phyloP scores from a whole-genome alignment of 1,140 invertebrate genomes.

The Drosophila eugracilis region DNA sequence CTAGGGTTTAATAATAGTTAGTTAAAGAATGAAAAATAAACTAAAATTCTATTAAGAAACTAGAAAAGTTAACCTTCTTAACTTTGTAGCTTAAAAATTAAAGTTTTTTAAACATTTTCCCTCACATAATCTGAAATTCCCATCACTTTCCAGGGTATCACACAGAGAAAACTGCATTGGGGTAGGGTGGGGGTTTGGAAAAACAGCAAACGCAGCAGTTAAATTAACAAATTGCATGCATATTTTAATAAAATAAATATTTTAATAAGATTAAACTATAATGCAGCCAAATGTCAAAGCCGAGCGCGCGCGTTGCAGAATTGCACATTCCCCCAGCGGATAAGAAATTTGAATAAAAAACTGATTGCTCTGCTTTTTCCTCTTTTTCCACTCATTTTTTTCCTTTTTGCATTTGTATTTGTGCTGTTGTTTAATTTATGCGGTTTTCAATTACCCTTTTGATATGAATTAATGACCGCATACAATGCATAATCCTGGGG shows the following conservation, averaged over 20 bases:
- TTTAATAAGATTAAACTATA: slow-evolving; percentile 84
- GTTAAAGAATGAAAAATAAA: neutral
- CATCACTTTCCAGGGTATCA: slow-evolving; percentile 30
- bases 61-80: too few species aligned
- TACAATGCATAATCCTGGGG: slow-evolving; percentile 52
- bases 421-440: slow-evolving; percentile 72
- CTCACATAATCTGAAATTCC: slow-evolving; percentile 1
- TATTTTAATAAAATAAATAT: slow-evolving; percentile 84
- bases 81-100: too few species aligned
- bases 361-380: slow-evolving; percentile 28
- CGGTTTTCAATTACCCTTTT: slow-evolving; percentile 83
- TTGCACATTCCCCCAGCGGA: slow-evolving; percentile 56
- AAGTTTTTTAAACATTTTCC: too few species aligned
- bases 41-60: too few species aligned
- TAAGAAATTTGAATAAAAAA: slow-evolving; percentile 52
- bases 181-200: slow-evolving; percentile 7
- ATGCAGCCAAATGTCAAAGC: slow-evolving; percentile 81
- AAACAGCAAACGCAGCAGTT: slow-evolving; percentile 71
- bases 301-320: too few species aligned
- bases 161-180: slow-evolving; percentile 44
- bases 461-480: slow-evolving; percentile 80
- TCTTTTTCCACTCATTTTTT: slow-evolving; percentile 22
- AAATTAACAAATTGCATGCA: slow-evolving; percentile 84
- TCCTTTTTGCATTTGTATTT: neutral
- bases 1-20: neutral